Conservation (phyloP, 2,113 vertebrate species). For the Pseudopodoces humilis region DNA sequence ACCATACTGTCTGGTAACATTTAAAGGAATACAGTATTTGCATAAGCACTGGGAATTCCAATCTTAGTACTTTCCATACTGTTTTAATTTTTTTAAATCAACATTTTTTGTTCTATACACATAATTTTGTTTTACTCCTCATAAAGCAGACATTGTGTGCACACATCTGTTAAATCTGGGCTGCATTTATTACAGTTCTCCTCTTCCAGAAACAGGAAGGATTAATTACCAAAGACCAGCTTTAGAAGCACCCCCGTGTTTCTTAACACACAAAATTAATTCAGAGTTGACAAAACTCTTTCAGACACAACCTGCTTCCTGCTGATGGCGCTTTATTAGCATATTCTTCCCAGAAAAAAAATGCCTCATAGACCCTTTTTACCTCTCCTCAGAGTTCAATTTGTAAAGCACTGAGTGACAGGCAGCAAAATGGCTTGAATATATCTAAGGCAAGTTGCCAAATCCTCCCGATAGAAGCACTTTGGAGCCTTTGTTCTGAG, state of each 20-base stretch:
- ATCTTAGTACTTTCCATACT: constrained; percentile 68
- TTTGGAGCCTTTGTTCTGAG: constrained; percentile 84
- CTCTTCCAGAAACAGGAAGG: constrained; percentile 84
- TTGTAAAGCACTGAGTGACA: constrained; percentile 85
- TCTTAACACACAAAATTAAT: constrained; percentile 88
- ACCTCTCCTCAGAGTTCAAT: constrained; percentile 85
- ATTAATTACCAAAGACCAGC: constrained; percentile 82
- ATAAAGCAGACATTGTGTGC: constrained; percentile 81
- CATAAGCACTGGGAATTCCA: constrained; percentile 77
- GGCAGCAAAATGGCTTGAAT: constrained; percentile 86
- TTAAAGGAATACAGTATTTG: constrained; percentile 74
- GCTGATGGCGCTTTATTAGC: constrained; percentile 86
- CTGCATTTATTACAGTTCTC: constrained; percentile 77
- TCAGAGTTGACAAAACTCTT: constrained; percentile 90
- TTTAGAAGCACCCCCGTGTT: constrained; percentile 79
- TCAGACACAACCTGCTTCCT: constrained; percentile 86
- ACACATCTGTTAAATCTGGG: constrained; percentile 82
- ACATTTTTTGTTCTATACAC: constrained; percentile 76
- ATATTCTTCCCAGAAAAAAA: constrained; percentile 88
- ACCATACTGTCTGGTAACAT: constrained; percentile 73
- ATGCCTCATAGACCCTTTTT: constrained; percentile 78
- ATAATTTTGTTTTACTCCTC: constrained; percentile 77
- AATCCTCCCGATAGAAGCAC: constrained; percentile 78
- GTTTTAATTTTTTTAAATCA: constrained; percentile 78
- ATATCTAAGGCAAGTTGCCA: constrained; percentile 83